Base-by-base conservation (phyloP, 2,797 vertebrate species). In the Ibycter americanus region DNA sequence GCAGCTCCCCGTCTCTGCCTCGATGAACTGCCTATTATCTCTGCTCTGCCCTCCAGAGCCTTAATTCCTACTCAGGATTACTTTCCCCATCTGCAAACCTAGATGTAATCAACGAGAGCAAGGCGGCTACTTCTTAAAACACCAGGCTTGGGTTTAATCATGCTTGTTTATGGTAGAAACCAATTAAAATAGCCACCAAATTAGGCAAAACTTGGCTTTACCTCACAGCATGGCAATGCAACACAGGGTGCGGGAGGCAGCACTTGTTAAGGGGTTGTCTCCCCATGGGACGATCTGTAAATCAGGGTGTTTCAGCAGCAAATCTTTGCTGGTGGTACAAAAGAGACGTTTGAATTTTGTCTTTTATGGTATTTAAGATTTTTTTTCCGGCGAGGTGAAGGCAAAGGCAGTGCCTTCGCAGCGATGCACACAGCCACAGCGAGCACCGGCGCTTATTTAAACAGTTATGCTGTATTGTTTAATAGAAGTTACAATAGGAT, bases 401-500 rank as follows among this genome's bases (percentile, higher is more conserved):
- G 65, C 55, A 82, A 61, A 55, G 55, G 51, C 88, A 47, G 67
- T 1, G 6, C 56, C 56, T 52, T 8, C 2, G 9, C 63, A 46
- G 71, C 0, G 6, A 73, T 16, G 67, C 59, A 79, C 12, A 54
- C 25, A 55, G 47, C 36, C 66, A 65, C 23, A 49, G 23, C 2
- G 26, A 77, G 89, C 46, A 25, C 87, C 74, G 73, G 31, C 25
- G 3, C 40, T 27, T 83, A 80, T 31, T 67, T 15, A 70, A 97
- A 90, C 87, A 62, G 90, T 95, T 95, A 84, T 62, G 93, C 88
- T 83, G 80, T 89, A 89, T 95, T 92, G 84, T 98, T 97, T 98
- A 98, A 98, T 98, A 94, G 97, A 89, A 97, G 94, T 98, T 98
- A 97, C 95, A 96, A 95, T 63, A 91, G 89, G 97, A 96, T 97